These are phyloP conservation scores for Ctenomys sociabilis DNA, from an alignment of 2,113 vertebrate species.

Conservation along the genomic window DNA sequence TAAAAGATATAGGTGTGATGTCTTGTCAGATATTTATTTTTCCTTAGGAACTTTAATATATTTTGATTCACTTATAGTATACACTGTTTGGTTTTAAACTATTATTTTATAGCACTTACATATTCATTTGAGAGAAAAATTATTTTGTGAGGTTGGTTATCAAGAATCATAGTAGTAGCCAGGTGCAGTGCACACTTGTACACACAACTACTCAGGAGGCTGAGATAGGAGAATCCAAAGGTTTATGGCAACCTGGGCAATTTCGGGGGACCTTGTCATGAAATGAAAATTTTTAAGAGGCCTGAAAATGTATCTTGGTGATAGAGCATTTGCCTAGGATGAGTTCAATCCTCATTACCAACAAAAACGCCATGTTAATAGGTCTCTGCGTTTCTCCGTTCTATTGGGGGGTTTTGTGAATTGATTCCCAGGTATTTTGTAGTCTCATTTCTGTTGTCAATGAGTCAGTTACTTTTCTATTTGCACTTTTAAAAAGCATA, in stretches of 20 bases:
- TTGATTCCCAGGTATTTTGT: constrained; percentile 41
- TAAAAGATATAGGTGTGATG: too few relatives aligned
- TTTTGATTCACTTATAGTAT: constrained; percentile 27
- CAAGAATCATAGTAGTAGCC: background rate
- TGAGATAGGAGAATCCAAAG: background rate
- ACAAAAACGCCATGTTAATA: background rate
- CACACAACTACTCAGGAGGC: background rate
- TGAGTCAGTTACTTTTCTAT: constrained; percentile 47
- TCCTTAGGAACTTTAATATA: constrained; percentile 16
- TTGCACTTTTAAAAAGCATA: constrained; percentile 31
- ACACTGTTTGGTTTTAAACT: constrained; percentile 31
- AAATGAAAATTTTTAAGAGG: background rate
- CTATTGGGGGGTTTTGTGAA: constrained; percentile 38
- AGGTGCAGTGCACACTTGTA: background rate
- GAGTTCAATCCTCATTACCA: background rate
- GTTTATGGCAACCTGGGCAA: background rate
- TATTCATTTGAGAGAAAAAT: constrained; percentile 48
- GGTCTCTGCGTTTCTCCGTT: constrained; percentile 15
- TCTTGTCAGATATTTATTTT: background rate
- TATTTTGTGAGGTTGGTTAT: background rate
- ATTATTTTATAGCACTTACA: constrained; percentile 22
- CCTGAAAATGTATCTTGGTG: background rate
- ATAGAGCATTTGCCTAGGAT: background rate
- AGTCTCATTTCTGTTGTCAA: constrained; percentile 4
- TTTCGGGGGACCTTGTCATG: background rate